phyloP scores from a whole-genome alignment of 2,888 invertebrate genomes.

The Sabatieria punctata region DNA sequence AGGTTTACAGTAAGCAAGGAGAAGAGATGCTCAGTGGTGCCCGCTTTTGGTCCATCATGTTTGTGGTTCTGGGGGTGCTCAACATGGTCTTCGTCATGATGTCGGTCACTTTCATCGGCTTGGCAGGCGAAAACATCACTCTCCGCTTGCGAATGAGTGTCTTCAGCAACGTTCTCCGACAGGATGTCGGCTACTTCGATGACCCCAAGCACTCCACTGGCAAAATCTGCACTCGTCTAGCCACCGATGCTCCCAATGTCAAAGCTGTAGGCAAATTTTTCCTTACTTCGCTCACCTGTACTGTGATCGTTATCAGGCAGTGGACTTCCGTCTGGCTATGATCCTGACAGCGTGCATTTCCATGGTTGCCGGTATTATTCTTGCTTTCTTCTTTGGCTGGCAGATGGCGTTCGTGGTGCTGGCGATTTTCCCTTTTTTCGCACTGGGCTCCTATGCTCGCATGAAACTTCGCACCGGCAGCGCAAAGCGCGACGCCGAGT shows the following conservation, averaged over 20 bases:
- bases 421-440: slow-evolving; percentile 31
- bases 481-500: slow-evolving; percentile 36
- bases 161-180: slow-evolving; percentile 34
- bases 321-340: slow-evolving; percentile 31
- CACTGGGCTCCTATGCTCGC: slow-evolving; percentile 32
- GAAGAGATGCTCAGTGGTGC: slow-evolving; percentile 26
- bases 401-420: slow-evolving; percentile 31
- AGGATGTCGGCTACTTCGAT: slow-evolving; percentile 38
- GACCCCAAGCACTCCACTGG: slow-evolving; percentile 31
- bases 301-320: slow-evolving; percentile 25
- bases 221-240: slow-evolving; percentile 33
- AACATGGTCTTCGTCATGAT: slow-evolving; percentile 26
- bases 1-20: slow-evolving; percentile 33
- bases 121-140: slow-evolving; percentile 31
- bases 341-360: slow-evolving; percentile 28
- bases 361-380: slow-evolving; percentile 28
- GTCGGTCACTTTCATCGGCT: slow-evolving; percentile 28
- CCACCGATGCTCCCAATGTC: slow-evolving; percentile 36
- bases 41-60: slow-evolving; percentile 37
- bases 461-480: slow-evolving; percentile 34
- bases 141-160: slow-evolving; percentile 32
- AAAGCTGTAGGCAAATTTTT: slow-evolving; percentile 28
- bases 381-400: slow-evolving; percentile 34
- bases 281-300: slow-evolving; percentile 8
- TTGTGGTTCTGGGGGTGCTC: slow-evolving; percentile 32